Base-by-base conservation (phyloP, 1,140 invertebrate species). In the Wiebesia pumilae region DNA sequence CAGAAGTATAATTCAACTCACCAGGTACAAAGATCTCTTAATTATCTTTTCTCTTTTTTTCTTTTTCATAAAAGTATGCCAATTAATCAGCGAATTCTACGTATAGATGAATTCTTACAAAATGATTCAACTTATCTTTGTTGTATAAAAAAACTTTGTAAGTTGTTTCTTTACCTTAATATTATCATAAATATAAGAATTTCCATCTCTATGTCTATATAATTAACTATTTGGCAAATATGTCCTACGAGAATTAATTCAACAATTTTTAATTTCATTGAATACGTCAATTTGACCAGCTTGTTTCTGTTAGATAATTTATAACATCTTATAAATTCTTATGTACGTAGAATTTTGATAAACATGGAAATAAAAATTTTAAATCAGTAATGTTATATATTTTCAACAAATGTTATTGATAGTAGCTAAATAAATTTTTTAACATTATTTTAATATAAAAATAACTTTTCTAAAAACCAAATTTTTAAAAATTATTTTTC, bases 11-110 rank as follows among this genome's bases (percentile, higher is more conserved):
- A n/a, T 77, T 54, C 0, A 87, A 75, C 62, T 83, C 30, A 87
- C 81, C 81, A 87, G 81, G 85, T 87, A 87, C 81, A 71, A 79
- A 82, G 51, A 33, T 30, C 85, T 87, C 43, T 69, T 40, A 73
- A 83, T 79, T 87, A 80, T 77, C 43, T 67, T 30, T 83, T 69
- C 47, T 9, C 33, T 81, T 33, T 69, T 19, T 40, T 43, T 38
- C 12, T 75, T 83, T 62, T 3, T 69, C n/a, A 86, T 79, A 86
- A 40, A 75, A 77, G 83, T 78, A 67, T 24, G 58, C 58, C 58
- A 24, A 62, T 7, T 6, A 75, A 54, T 84, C 16, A 30, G 19
- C 27, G 14, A 51, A 43, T 81, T 65, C 12, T 86, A 77, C 65
- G 30, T 65, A 82, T 65, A 86, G 33, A 0, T 16, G n/a, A 33